Evolutionary conservation across 2,888 invertebrate genomes (phyloP).

Genomic region (Drosophila paranaensis): DNA sequence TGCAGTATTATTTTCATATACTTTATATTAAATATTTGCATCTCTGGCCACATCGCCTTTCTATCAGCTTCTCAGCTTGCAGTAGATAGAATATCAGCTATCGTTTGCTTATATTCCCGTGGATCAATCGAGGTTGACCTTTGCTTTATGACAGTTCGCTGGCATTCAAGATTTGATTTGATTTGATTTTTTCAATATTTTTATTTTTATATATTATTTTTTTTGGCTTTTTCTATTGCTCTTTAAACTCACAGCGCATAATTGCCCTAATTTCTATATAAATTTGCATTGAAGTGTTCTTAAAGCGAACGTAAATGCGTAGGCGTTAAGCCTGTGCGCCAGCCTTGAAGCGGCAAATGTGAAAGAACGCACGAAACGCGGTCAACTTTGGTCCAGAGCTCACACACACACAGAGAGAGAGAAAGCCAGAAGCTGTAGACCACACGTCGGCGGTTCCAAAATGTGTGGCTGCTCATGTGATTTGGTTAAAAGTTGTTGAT

Average conservation of each 20-base stretch:
- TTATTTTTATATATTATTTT: no score
- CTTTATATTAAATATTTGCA: no score
- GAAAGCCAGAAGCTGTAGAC: neutral
- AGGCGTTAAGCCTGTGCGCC: neutral
- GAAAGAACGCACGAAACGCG: slow-evolving; percentile 5
- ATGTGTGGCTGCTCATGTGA: slow-evolving; percentile 42
- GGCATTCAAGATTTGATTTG: neutral
- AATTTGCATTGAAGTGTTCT: neutral
- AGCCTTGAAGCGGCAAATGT: neutral
- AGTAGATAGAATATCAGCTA: no score
- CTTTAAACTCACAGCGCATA: neutral
- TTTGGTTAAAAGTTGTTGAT: slow-evolving; percentile 66
- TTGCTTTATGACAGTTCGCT: no score
- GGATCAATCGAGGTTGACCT: no score
- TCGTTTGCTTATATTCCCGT: no score
- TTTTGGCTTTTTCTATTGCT: neutral
- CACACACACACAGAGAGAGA: neutral
- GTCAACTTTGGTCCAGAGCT: slow-evolving; percentile 10
- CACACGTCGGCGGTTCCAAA: slow-evolving; percentile 15
- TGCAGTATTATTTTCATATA: no score
- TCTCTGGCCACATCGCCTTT: no score
- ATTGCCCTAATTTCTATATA: neutral
- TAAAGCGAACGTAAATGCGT: neutral
- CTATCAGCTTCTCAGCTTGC: no score
- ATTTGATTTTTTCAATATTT: neutral